phyloP scores from a whole-genome alignment of 2,797 vertebrate species.

The Spatula clypeata region DNA sequence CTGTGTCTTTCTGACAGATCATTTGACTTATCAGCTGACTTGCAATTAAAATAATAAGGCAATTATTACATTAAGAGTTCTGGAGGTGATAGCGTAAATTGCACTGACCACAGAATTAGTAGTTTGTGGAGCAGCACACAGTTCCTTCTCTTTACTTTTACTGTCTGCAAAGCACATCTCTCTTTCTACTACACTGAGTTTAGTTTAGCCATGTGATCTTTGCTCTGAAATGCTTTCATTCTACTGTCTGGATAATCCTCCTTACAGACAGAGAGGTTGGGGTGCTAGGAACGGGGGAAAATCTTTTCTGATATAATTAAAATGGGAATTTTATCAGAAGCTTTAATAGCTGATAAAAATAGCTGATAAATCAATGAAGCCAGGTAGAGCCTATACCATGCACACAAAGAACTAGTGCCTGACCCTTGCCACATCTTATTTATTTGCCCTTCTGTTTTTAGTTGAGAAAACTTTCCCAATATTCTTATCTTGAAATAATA shows the following conservation, averaged over 20 bases:
- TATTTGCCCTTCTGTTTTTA: neutral
- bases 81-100: constrained; percentile 1
- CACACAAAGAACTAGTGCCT: neutral
- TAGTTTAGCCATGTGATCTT: neutral
- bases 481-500: neutral
- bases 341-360: neutral
- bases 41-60: constrained; percentile 44
- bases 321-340: neutral
- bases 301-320: neutral
- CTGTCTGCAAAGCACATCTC: neutral
- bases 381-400: neutral
- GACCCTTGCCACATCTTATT: neutral
- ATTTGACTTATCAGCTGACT: neutral
- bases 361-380: neutral
- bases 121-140: neutral
- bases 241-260: neutral
- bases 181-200: neutral
- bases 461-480: neutral
- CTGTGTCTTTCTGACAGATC: neutral
- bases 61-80: neutral
- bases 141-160: neutral
- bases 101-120: constrained; percentile 1
- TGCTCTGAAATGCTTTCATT: neutral
- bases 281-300: neutral
- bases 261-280: neutral